Percentiles rank a stretch among this genome's conserved stretches.
Conservation (phyloP, 1,140 invertebrate species). For the Lepidurus couesii region DNA sequence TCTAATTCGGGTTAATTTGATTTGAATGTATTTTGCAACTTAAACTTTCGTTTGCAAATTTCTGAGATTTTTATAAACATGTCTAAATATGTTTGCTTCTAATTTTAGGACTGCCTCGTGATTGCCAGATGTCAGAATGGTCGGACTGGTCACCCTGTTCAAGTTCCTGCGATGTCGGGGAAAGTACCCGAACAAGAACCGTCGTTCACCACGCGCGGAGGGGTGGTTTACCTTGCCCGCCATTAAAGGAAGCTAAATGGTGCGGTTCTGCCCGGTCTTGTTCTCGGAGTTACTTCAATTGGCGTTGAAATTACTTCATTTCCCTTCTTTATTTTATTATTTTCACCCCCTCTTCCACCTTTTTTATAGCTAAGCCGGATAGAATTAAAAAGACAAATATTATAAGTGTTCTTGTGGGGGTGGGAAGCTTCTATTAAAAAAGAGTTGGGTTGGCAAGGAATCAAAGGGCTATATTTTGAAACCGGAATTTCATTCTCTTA, state of each 20-base stretch:
- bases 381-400: not conserved
- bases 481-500: not conserved
- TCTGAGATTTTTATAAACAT: not conserved
- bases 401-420: not conserved
- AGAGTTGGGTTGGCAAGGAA: not conserved
- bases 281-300: constrained; percentile 52
- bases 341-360: not conserved
- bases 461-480: not conserved
- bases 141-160: constrained; percentile 78
- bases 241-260: constrained; percentile 74
- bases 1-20: too few relatives aligned
- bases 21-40: too few relatives aligned
- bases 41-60: too few relatives aligned
- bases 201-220: constrained; percentile 67
- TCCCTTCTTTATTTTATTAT: not conserved
- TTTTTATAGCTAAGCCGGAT: not conserved
- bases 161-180: constrained; percentile 77
- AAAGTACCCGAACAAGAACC: constrained; percentile 67
- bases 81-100: not conserved
- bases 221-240: constrained; percentile 71
- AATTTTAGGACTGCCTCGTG: constrained; percentile 44
- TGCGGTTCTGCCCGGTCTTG: constrained; percentile 69
- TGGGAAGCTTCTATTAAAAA: constrained; percentile 12
- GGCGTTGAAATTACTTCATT: constrained; percentile 37
- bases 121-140: constrained; percentile 82